A percentile compares a stretch with the other conserved stretches of the same genome.
These are phyloP conservation scores for Trisateles emortualis DNA, from an alignment of 2,888 invertebrate species.

Conservation along the genomic window DNA sequence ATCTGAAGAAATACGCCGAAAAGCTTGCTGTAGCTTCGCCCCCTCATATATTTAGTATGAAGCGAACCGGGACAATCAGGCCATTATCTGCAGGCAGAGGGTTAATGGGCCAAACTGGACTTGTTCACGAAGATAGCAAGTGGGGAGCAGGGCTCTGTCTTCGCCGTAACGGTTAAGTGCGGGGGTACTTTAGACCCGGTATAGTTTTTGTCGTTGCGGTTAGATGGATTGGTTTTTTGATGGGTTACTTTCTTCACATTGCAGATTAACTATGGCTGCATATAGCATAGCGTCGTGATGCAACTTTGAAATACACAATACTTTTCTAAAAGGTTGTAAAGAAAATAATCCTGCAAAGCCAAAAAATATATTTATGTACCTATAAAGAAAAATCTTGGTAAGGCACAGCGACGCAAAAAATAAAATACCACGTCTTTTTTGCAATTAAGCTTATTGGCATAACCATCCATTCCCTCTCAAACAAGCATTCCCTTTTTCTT, in stretches of 20 bases:
- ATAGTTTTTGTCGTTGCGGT: conserved; percentile 36
- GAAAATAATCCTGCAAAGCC: too few species aligned
- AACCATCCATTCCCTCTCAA: background rate
- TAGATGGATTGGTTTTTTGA: conserved; percentile 28
- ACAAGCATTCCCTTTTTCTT: background rate
- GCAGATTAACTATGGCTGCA: too few species aligned
- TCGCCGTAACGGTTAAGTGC: conserved; percentile 37
- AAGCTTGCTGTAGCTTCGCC: conserved; percentile 22
- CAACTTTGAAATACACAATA: too few species aligned
- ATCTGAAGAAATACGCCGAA: conserved; percentile 29
- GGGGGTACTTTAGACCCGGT: conserved; percentile 38
- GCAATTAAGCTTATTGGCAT: background rate
- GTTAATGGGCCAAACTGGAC: conserved; percentile 69
- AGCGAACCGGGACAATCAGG: conserved; percentile 57
- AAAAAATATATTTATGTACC: too few species aligned
- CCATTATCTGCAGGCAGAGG: conserved; percentile 69
- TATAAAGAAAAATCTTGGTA: too few species aligned
- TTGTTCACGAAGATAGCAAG: conserved; percentile 54
- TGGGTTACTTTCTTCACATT: conserved; percentile 8
- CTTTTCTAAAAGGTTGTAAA: too few species aligned
- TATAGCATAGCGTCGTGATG: too few species aligned
- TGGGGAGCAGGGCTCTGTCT: conserved; percentile 41
- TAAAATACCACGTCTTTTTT: background rate
- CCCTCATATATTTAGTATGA: conserved; percentile 52
- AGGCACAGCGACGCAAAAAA: background rate